Evolutionary conservation across 2,888 invertebrate species (phyloP), one percentile per base, ranked within the genome.

Genomic region (Melinaea menophilus): DNA sequence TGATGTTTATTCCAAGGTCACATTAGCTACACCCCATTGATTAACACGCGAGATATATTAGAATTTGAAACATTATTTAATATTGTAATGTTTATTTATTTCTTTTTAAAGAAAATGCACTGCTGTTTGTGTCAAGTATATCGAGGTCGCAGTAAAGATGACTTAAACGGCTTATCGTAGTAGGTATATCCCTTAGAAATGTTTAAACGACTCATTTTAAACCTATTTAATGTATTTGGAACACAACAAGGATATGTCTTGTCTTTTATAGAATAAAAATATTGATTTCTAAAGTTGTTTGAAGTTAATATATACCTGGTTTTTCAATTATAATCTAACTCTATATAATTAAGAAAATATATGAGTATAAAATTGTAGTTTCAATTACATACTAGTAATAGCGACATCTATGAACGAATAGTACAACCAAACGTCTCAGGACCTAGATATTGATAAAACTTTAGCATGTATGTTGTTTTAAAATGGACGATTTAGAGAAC

Each of bases 401-500:
- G 51, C 76, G 82, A 79, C 82, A 86, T 82, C 88, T 87, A 68
- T 67, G 48, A 68, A 41, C 61, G 75, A 83, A 73, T 85, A 82
- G 86, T 67, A 7, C 5, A 73, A 81, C 70, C 71, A 55, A 69
- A 59, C 31, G 9, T 41, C 46, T 34, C 55, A 45, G 45, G 12
- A 56, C 67, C 62, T 37, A 35, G 35, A 48, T 68, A 65, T 68
- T 56, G 65, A 70, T 71, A 59, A 65, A 71, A 54, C 31, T 51
- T 51, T 31, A 0, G 0, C 67, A 55, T 71, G 22, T 80, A 79
- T 75, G 69, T 61, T 22, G 35, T 11, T 51, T 12, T 13, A 64
- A 63, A 55, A 89, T 90, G 88, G 89, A 90, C 33, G 89, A 90
- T 22, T 75, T 74, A 31, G 90, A 89, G n/a, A 84, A 82, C 31